Evolutionary conservation across 2,797 vertebrate species (phyloP), one percentile per base, ranked within the genome.

Genomic region (Sebastolobus alascanus): DNA sequence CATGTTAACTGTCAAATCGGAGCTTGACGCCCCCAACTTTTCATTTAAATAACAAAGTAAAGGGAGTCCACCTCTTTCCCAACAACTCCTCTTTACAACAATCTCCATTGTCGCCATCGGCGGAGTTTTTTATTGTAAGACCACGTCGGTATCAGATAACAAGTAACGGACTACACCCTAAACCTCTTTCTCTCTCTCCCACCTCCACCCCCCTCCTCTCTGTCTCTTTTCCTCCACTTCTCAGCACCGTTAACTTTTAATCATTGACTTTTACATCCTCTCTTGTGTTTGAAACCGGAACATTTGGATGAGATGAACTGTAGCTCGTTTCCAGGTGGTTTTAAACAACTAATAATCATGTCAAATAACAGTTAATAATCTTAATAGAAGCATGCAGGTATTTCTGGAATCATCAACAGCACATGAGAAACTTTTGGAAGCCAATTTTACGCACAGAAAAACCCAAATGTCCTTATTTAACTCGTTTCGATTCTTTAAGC

Each of bases 111-210:
- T 95, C 92, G 92, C 87, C 89, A 58, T 22, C 74, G 87, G 92
- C 77, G 8, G 70, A 87, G 85, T 66, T 84, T 65, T 92, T 94
- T 91, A 94, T 94, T 94, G 91, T 94, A 84, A 83, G 84, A 87
- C 71, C 84, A 59, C 79, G 63, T 68, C 38, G 76, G 90, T 91
- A 92, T 95, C 93, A 93, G 94, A 94, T 94, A 93, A 93, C 94
- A 87, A 89, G 79, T 94, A 95, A 95, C 94, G 92, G 94, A 91
- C 93, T 91, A 91, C 93, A 92, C 92, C 92, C 93, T 86, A 80
- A 85, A 77, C 74, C 84, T 63, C 50, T 75, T 77, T 50, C 35
- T 52, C 66, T 4, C 69, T 3, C 77, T 13, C 64, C 16, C 37
- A n/a, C 43, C 8, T 79, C 33, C 55, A 60, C 43, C 63, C 38